phyloP scores from a whole-genome alignment of 2,888 invertebrate species.

The Copidosoma aretas region DNA sequence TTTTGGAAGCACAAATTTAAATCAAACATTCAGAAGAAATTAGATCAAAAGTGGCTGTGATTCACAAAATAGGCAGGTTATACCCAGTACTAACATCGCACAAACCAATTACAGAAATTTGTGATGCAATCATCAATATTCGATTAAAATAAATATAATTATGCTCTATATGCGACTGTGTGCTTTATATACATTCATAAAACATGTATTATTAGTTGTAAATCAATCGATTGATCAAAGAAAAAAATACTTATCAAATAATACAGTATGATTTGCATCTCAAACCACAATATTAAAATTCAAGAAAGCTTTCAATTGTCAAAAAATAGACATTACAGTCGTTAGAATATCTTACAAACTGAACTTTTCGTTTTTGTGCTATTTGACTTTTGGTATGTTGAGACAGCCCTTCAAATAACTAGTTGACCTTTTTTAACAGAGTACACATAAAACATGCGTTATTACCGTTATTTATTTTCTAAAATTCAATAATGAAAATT shows the following conservation, averaged over 20 bases:
- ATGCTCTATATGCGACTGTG: conserved; percentile 2
- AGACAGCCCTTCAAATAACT: conserved; percentile 49
- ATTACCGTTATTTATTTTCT: conserved; percentile 4
- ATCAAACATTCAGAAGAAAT: conserved; percentile 6
- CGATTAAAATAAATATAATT: conserved; percentile 12
- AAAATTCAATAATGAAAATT: background rate
- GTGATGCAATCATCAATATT: conserved; percentile 7
- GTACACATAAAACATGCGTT: conserved; percentile 2
- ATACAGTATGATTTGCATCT: conserved; percentile 17
- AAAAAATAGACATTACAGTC: conserved; percentile 10
- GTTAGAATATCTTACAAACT: conserved; percentile 39
- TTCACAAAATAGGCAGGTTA: conserved; percentile 18
- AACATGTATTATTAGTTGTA: background rate
- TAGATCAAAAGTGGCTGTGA: conserved; percentile 11
- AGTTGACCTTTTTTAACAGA: conserved; percentile 42
- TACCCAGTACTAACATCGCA: conserved; percentile 1
- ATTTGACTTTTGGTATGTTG: conserved; percentile 41
- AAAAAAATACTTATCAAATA: conserved; percentile 3
- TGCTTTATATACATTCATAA: too few species aligned
- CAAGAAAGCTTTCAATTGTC: conserved; percentile 22
- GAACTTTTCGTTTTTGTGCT: conserved; percentile 4
- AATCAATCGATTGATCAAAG: background rate
- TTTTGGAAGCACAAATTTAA: background rate
- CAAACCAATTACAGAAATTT: conserved; percentile 4
- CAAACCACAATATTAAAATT: conserved; percentile 40